Evolutionary conservation across 2,113 vertebrate species (phyloP).

Genomic region (human (Homo sapiens)): GRCh38 chrX:38137001-38137500

Average conservation of each 20-base stretch:
- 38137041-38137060: neutral
- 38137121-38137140: neutral
- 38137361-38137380: neutral
- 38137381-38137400: neutral
- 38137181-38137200: neutral
- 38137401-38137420: neutral
- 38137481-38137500: neutral
- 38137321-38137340: neutral
- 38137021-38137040: neutral
- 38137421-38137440: neutral
- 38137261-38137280: neutral
- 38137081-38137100: neutral
- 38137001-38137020: neutral
- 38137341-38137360: neutral
- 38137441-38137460: neutral
- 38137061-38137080: neutral
- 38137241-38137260: neutral
- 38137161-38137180: neutral
- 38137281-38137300: neutral
- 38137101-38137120: neutral
- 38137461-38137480: neutral
- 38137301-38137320: neutral
- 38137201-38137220: neutral
- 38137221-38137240: neutral
- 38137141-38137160: neutral